Evolutionary conservation across 2,113 vertebrate species (phyloP).

Genomic region (Leptobrachium ailaonicum): DNA sequence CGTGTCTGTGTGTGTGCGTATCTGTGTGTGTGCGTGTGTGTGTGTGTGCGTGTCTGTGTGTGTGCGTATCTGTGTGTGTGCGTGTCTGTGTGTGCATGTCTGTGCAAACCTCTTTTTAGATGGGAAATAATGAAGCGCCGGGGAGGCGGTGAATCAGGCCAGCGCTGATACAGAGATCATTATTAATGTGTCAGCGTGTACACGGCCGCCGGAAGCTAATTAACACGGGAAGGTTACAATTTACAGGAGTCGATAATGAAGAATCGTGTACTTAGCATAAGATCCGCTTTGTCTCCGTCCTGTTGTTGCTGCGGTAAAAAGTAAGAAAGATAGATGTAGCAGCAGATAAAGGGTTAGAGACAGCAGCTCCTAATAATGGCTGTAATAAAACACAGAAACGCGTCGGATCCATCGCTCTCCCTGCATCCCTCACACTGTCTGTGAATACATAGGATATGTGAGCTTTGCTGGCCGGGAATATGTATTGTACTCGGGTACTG

Average conservation of each 20-base stretch:
- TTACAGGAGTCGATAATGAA: conserved; percentile 30
- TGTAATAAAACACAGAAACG: too few species aligned
- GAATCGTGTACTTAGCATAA: not conserved
- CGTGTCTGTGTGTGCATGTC: not conserved
- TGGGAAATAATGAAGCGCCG: conserved; percentile 4
- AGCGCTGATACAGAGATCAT: conserved; percentile 8
- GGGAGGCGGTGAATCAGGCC: conserved; percentile 7
- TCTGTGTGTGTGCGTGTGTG: too few species aligned
- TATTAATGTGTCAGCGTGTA: conserved; percentile 31
- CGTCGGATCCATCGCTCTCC: too few species aligned
- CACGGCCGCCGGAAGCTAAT: conserved; percentile 22
- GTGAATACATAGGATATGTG: too few species aligned
- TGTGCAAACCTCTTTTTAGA: not conserved
- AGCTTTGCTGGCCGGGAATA: too few species aligned
- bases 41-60: too few species aligned
- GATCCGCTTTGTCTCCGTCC: conserved; percentile 23
- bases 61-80: too few species aligned
- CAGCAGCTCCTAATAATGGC: too few species aligned
- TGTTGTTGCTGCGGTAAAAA: conserved; percentile 1
- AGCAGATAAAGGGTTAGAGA: not conserved
- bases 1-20: too few species aligned
- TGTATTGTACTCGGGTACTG: too few species aligned
- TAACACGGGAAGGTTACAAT: conserved; percentile 1
- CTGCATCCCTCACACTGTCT: too few species aligned
- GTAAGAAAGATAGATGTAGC: not conserved